phyloP scores from a whole-genome alignment of 1,140 invertebrate species.

The Drosophila sulfurigaster region DNA sequence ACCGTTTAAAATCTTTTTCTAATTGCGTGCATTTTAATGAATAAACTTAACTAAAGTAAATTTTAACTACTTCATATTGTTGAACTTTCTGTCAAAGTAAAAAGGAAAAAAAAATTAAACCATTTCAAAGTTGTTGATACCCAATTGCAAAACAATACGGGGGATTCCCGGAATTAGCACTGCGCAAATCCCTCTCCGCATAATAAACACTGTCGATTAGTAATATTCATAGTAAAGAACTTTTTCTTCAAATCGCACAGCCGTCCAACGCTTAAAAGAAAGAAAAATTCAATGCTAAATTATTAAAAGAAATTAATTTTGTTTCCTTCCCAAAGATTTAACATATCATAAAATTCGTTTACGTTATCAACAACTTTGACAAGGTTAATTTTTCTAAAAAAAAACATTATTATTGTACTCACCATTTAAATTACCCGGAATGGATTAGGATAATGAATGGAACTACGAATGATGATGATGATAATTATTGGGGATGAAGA shows the following conservation, averaged over 20 bases:
- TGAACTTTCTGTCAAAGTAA: conserved; percentile 6
- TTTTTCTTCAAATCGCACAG: conserved; percentile 52
- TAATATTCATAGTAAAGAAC: conserved; percentile 9
- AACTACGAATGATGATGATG: conserved; percentile 28
- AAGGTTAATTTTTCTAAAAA: conserved; percentile 13
- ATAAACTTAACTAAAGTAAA: conserved; percentile 18
- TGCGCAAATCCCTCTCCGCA: neutral
- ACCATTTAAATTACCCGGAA: conserved; percentile 54
- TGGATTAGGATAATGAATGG: conserved; percentile 53
- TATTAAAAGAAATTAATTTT: neutral
- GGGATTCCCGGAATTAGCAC: conserved; percentile 15
- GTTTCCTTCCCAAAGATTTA: neutral
- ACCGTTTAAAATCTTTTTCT: conserved; percentile 81
- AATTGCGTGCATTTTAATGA: conserved; percentile 34
- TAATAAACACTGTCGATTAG: conserved; percentile 11
- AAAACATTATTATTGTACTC: conserved; percentile 2
- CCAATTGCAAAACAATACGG: conserved; percentile 20
- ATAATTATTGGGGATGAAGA: conserved; percentile 31
- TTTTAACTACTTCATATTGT: neutral
- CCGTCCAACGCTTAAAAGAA: conserved; percentile 54
- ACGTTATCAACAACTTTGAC: conserved; percentile 21
- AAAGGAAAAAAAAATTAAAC: neutral
- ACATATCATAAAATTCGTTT: conserved; percentile 3
- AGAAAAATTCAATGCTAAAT: neutral
- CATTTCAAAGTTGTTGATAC: conserved; percentile 15